These are phyloP conservation scores for Petaurus breviceps DNA, from an alignment of 2,113 vertebrate genomes.

Conservation along the genomic window DNA sequence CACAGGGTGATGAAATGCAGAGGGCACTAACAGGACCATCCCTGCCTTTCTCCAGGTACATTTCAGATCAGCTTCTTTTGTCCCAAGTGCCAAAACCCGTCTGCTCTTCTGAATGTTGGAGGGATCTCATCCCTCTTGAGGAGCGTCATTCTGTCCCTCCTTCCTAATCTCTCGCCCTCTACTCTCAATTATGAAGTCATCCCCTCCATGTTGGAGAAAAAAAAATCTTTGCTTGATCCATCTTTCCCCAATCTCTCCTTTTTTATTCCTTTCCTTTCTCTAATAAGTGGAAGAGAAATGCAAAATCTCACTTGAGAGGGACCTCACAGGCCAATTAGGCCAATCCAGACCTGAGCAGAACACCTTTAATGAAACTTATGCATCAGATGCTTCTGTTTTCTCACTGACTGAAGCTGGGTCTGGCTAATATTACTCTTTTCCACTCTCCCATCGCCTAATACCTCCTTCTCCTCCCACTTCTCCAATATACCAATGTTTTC, in stretches of 20 bases:
- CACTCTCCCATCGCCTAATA: background rate
- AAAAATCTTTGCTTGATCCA: background rate
- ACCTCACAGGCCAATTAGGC: background rate
- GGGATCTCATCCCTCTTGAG: background rate
- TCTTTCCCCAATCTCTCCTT: background rate
- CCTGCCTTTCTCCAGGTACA: background rate
- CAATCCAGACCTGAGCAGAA: background rate
- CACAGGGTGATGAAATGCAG: background rate
- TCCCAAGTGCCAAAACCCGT: background rate
- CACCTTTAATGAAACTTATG: background rate
- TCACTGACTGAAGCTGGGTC: background rate
- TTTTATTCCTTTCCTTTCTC: slow-evolving; percentile 13
- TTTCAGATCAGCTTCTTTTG: background rate
- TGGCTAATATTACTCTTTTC: background rate
- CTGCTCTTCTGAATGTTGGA: background rate
- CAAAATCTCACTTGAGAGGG: background rate
- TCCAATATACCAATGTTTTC: background rate
- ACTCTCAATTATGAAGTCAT: background rate
- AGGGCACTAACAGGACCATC: background rate
- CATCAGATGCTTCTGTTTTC: background rate
- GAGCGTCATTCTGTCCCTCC: background rate
- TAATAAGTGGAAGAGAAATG: background rate
- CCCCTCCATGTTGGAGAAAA: background rate
- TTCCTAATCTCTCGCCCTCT: slow-evolving; percentile 1
- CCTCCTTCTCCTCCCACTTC: background rate